Conservation (phyloP, 2,797 vertebrate genomes). For the Phylloscopus collybita region DNA sequence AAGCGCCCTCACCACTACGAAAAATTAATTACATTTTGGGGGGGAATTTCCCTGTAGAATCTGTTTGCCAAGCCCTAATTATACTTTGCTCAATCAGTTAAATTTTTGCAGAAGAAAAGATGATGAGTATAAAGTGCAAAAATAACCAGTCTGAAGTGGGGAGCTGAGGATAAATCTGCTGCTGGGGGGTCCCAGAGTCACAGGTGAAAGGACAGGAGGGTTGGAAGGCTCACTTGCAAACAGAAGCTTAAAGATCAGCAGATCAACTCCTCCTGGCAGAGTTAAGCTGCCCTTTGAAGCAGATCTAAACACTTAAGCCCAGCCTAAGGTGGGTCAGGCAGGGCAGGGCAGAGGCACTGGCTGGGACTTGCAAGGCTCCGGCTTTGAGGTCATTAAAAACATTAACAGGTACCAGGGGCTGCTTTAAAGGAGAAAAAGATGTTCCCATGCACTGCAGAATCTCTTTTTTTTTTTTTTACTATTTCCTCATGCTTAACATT, state of each 20-base stretch:
- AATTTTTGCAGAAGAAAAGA: not conserved
- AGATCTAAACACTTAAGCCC: not conserved
- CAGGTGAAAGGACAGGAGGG: not conserved
- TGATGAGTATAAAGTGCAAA: not conserved
- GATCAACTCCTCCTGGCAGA: not conserved
- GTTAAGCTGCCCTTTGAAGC: not conserved
- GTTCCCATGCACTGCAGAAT: not conserved
- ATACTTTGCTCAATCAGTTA: not conserved
- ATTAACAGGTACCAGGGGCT: not conserved
- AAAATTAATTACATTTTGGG: not conserved
- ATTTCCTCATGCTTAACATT: not conserved
- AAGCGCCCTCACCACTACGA: accelerated
- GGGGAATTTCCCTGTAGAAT: not conserved
- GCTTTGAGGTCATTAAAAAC: not conserved
- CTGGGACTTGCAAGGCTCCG: not conserved
- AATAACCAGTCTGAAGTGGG: not conserved
- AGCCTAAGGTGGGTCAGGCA: not conserved
- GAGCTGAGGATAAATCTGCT: not conserved
- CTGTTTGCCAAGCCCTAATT: not conserved
- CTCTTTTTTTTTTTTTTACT: not conserved
- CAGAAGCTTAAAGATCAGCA: not conserved
- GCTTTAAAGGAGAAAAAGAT: not conserved
- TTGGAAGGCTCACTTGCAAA: not conserved
- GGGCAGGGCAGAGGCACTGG: not conserved
- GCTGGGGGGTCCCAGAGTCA: not conserved